Percentiles rank a stretch among this genome's conserved stretches.
These are phyloP conservation scores for Pavo muticus DNA, from an alignment of 2,113 vertebrate genomes.

Conservation along the genomic window DNA sequence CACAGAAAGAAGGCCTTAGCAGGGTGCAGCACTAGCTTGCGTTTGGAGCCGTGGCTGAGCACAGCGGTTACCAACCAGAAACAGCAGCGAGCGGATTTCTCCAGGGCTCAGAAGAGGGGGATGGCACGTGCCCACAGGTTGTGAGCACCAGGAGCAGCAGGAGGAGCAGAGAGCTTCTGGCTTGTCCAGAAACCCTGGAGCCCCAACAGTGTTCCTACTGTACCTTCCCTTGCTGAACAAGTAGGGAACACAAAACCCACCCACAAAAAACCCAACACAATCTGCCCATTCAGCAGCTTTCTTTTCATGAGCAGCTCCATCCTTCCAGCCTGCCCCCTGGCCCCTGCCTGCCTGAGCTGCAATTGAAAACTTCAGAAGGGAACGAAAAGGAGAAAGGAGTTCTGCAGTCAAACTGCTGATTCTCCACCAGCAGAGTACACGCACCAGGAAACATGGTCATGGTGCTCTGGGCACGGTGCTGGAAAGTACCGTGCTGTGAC, in stretches of 20 bases:
- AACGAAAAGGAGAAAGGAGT: constrained; percentile 36
- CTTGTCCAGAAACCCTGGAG: neutral
- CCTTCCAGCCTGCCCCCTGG: constrained; percentile 37
- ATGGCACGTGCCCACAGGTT: neutral
- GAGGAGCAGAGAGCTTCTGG: neutral
- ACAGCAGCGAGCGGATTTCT: neutral
- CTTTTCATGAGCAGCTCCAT: constrained; percentile 54
- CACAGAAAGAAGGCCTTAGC: constrained; percentile 23
- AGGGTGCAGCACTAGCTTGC: neutral
- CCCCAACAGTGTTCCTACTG: constrained; percentile 18
- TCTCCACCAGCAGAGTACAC: constrained; percentile 33
- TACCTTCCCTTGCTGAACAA: constrained; percentile 32
- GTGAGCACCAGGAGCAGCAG: neutral
- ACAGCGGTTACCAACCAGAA: neutral
- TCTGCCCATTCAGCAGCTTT: constrained; percentile 66
- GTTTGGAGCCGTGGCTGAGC: neutral
- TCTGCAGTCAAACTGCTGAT: constrained; percentile 64
- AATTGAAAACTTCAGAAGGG: constrained; percentile 47
- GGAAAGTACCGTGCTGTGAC: neutral
- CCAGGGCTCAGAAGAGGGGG: neutral
- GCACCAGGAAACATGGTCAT: constrained; percentile 9
- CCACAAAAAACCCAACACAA: constrained; percentile 41
- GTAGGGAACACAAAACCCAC: constrained; percentile 48
- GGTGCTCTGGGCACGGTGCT: neutral
- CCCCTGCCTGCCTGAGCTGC: neutral